Evolutionary conservation across 2,113 vertebrate species (phyloP).

Genomic region (Melanostigma gelatinosum): DNA sequence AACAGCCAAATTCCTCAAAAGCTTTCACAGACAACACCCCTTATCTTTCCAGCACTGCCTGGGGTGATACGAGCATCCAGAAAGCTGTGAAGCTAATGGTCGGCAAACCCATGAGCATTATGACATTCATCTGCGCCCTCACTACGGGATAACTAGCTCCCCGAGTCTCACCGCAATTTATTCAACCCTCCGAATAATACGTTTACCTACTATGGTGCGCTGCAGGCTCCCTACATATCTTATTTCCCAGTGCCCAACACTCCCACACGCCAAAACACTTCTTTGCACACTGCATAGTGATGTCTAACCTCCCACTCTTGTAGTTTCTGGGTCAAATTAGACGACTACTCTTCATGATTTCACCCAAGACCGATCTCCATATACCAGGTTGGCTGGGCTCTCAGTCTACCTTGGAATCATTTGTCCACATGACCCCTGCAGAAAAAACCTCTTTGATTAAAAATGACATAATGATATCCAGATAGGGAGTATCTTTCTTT

Average conservation of each 20-base stretch:
- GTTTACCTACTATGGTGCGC: conserved; percentile 62
- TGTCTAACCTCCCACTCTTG: conserved; percentile 61
- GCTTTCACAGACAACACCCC: conserved; percentile 25
- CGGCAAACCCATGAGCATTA: conserved; percentile 48
- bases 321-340: conserved; percentile 59
- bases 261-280: conserved; percentile 51
- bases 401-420: conserved; percentile 17
- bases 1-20: conserved; percentile 17
- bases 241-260: conserved; percentile 71
- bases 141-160: conserved; percentile 71
- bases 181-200: conserved; percentile 62
- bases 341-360: conserved; percentile 41
- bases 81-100: conserved; percentile 57
- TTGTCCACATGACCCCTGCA: conserved; percentile 4
- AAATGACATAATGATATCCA: conserved; percentile 21
- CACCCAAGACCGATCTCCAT: conserved; percentile 15
- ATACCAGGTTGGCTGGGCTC: neutral
- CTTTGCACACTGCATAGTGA: conserved; percentile 27
- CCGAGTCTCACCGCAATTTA: conserved; percentile 78
- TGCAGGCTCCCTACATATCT: conserved; percentile 58
- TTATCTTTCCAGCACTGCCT: conserved; percentile 23
- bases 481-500: neutral
- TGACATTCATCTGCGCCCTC: conserved; percentile 66
- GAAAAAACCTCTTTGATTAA: conserved; percentile 22
- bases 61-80: conserved; percentile 15